Conservation (phyloP, 2,888 invertebrate genomes). For the Dysmachus trigonus region DNA sequence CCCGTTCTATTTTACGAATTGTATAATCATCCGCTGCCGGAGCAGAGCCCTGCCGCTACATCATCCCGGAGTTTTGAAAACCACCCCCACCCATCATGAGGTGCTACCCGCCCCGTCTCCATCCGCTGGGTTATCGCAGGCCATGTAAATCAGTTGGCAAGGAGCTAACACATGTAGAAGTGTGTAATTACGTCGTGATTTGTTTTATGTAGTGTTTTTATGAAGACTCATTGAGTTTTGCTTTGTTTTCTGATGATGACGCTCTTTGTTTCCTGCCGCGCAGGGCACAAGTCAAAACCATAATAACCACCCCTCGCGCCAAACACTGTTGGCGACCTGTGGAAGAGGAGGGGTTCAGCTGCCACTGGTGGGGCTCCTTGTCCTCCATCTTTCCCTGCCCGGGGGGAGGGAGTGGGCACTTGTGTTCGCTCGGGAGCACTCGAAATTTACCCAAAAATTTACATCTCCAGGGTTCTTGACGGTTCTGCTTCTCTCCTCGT, state of each 20-base stretch:
- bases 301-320: background rate
- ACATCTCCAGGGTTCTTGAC: background rate
- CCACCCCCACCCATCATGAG: background rate
- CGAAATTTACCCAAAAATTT: background rate
- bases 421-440: background rate
- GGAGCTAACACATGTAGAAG: background rate
- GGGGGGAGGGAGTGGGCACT: background rate
- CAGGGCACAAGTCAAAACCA: background rate
- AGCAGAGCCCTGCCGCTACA: background rate
- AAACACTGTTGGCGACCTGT: too few relatives aligned
- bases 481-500: background rate
- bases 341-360: background rate
- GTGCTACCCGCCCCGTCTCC: background rate
- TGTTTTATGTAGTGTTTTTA: conserved; percentile 19
- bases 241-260: conserved; percentile 3
- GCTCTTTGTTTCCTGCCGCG: background rate
- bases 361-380: background rate
- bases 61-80: background rate
- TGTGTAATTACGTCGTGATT: conserved; percentile 13
- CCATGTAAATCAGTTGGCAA: conserved; percentile 8
- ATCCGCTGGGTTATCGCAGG: background rate
- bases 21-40: background rate
- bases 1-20: background rate
- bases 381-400: background rate
- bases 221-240: background rate